These are phyloP conservation scores for Coleophora deauratella DNA, from an alignment of 2,888 invertebrate genomes.

Conservation along the genomic window DNA sequence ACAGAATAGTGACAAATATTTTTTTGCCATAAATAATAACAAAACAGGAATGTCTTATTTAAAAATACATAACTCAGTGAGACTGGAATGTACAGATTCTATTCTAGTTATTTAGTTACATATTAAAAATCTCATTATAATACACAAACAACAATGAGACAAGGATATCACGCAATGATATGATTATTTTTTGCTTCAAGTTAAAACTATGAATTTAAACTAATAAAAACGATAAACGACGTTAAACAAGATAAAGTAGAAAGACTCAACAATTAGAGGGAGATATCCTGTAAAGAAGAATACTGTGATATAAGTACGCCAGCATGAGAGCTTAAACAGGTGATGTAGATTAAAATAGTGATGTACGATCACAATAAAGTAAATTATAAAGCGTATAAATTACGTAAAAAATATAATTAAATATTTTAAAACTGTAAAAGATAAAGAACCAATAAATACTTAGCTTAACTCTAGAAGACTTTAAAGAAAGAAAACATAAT, in stretches of 20 bases:
- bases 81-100: constrained; percentile 32
- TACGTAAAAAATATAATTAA: constrained; percentile 9
- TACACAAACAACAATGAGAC: constrained; percentile 24
- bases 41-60: constrained; percentile 2
- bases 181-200: constrained; percentile 34
- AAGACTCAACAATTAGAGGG: constrained; percentile 13
- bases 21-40: too few relatives aligned
- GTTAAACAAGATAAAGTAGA: constrained; percentile 21
- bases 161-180: constrained; percentile 49
- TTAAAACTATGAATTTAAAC: constrained; percentile 9
- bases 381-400: constrained; percentile 19
- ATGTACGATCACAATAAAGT: constrained; percentile 12
- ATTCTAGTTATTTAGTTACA: constrained; percentile 14
- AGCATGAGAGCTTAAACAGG: constrained; percentile 23
- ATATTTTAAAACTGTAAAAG: neutral
- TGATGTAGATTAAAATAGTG: constrained; percentile 20
- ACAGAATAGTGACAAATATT: constrained; percentile 14
- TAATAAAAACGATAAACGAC: constrained; percentile 12
- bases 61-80: too few relatives aligned
- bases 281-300: constrained; percentile 14
- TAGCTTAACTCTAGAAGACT: neutral
- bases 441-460: neutral
- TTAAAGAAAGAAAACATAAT: too few relatives aligned
- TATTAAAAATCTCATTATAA: constrained; percentile 22
- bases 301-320: constrained; percentile 46